phyloP scores from a whole-genome alignment of 2,888 invertebrate species.

The Drosophila rubida region DNA sequence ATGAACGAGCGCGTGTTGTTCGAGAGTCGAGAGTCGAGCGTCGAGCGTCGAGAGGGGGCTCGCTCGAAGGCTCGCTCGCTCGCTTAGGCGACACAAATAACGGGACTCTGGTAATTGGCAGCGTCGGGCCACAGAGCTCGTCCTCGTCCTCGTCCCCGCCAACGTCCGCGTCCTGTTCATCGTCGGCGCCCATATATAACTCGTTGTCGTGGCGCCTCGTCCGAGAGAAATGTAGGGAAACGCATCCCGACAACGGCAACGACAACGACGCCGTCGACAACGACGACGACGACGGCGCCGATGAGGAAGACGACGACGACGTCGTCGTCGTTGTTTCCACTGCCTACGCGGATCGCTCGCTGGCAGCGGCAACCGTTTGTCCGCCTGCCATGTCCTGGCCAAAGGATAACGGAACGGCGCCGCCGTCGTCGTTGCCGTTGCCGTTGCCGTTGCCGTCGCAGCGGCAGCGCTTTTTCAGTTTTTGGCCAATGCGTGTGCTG shows the following conservation, averaged over 20 bases:
- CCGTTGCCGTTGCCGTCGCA: conserved; percentile 48
- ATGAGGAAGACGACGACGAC: conserved; percentile 25
- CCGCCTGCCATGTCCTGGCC: conserved; percentile 53
- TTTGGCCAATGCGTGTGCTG: conserved; percentile 78
- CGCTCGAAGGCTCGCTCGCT: conserved; percentile 33
- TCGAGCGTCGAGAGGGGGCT: neutral
- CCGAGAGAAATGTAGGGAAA: conserved; percentile 75
- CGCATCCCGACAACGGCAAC: conserved; percentile 58
- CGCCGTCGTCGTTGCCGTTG: conserved; percentile 53
- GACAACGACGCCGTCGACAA: conserved; percentile 30
- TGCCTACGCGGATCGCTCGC: conserved; percentile 62
- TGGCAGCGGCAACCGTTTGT: conserved; percentile 42
- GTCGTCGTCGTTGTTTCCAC: conserved; percentile 24
- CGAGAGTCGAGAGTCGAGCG: conserved; percentile 36
- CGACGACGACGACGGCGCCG: conserved; percentile 32
- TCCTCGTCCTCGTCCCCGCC: conserved; percentile 26
- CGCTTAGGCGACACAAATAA: conserved; percentile 58
- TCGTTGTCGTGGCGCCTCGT: conserved; percentile 31
- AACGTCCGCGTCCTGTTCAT: conserved; percentile 11
- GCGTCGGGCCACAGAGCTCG: conserved; percentile 49
- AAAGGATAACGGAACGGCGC: conserved; percentile 59
- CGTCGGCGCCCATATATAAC: neutral
- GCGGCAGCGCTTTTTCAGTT: conserved; percentile 64
- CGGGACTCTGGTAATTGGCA: conserved; percentile 58
- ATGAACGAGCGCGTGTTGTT: conserved; percentile 68